A percentile compares a stretch with the other conserved stretches of the same genome.
These are phyloP conservation scores for Teleogryllus oceanicus DNA, from an alignment of 2,888 invertebrate species.

Conservation along the genomic window DNA sequence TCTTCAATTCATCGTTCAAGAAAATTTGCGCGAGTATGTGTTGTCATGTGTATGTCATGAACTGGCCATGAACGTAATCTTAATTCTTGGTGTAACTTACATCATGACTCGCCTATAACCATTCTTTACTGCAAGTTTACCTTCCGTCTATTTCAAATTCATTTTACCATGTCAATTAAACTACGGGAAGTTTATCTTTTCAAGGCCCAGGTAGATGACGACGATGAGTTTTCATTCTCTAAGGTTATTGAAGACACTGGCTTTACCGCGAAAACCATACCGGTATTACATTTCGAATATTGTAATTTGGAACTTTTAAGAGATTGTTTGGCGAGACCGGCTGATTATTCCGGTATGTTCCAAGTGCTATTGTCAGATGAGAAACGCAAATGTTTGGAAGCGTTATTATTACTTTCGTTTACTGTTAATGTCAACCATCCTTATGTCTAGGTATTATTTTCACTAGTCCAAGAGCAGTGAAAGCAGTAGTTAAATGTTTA, in stretches of 20 bases:
- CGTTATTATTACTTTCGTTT: background rate
- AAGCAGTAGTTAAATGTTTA: constrained; percentile 45
- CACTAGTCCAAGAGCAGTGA: constrained; percentile 56
- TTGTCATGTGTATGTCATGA: no score
- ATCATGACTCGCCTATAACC: no score
- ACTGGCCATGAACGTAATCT: no score
- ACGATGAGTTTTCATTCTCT: constrained; percentile 49
- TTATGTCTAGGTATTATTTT: constrained; percentile 48
- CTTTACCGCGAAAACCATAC: constrained; percentile 51
- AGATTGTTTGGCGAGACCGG: constrained; percentile 48
- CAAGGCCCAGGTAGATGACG: constrained; percentile 35
- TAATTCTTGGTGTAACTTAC: no score
- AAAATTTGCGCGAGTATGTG: no score
- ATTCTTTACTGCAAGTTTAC: background rate
- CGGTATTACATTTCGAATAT: constrained; percentile 54
- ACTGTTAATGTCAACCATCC: background rate
- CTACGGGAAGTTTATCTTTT: constrained; percentile 28
- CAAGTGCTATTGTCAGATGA: no score
- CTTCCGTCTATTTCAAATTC: background rate
- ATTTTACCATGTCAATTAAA: constrained; percentile 23
- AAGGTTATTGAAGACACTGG: constrained; percentile 48
- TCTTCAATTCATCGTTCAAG: no score
- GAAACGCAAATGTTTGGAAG: background rate
- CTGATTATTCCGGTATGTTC: constrained; percentile 48
- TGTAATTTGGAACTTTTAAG: constrained; percentile 50